These are phyloP conservation scores for Agrypnia vestita DNA, from an alignment of 1,140 invertebrate species.

Conservation along the genomic window DNA sequence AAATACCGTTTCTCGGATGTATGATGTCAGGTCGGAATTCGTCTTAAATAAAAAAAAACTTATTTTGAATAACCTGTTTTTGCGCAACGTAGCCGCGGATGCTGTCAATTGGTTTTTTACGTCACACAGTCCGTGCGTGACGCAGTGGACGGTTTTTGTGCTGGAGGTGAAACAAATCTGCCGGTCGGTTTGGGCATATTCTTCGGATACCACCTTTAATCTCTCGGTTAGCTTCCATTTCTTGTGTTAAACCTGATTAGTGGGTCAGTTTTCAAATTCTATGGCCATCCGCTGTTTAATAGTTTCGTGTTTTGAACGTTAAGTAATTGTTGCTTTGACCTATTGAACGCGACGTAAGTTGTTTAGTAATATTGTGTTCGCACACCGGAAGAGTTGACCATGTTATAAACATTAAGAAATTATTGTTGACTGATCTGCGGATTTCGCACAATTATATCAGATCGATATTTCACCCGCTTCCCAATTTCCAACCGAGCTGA, in stretches of 20 bases:
- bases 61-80: slow-evolving; percentile 43
- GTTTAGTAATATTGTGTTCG: not conserved
- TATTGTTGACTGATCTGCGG: not conserved
- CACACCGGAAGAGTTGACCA: slow-evolving; percentile 24
- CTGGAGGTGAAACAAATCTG: no score
- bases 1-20: slow-evolving; percentile 42
- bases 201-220: not conserved
- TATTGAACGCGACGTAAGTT: slow-evolving; percentile 9
- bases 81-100: slow-evolving; percentile 29
- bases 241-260: slow-evolving; percentile 2
- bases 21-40: slow-evolving; percentile 50
- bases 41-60: slow-evolving; percentile 17
- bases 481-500: no score
- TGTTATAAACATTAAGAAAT: not conserved
- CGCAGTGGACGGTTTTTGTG: not conserved
- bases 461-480: no score
- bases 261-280: slow-evolving; percentile 32
- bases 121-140: slow-evolving; percentile 12
- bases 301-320: not conserved
- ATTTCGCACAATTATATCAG: no score
- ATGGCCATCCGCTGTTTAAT: slow-evolving; percentile 20
- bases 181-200: not conserved
- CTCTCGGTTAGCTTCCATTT: not conserved
- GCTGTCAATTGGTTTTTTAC: slow-evolving; percentile 40
- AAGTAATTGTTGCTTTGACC: slow-evolving; percentile 34